Base-by-base conservation (phyloP, 2,113 vertebrate species). In the Cavia aperea region DNA sequence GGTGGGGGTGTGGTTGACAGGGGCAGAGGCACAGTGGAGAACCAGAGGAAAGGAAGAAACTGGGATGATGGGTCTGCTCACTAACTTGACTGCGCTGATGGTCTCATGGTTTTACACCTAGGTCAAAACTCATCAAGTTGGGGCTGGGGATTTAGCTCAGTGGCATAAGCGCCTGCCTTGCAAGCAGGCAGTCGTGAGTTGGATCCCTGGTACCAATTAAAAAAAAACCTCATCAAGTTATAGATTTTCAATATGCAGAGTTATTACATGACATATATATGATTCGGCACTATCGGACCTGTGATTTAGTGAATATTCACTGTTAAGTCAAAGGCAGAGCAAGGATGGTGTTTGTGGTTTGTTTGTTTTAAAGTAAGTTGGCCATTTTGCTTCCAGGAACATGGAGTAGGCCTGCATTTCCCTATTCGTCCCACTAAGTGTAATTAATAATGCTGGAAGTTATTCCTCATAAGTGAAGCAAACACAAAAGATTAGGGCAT, bases 251-350 rank as follows among this genome's bases (percentile, higher is more conserved):
- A 72, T 68, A 84, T 60, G 39, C 29, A 33, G n/a, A 43, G 49
- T 36, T 72, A n/a, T 58, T 36, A n/a, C 4, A 60, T 36, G 18
- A 72, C 36, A 75, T 58, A 39, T 2, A 54, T 16, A 70, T 5
- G 51, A 39, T 26, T 81, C 58, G 58, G 33, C 75, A 78, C n/a
- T 33, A 79, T 65, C 16, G 2, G 39, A 68, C 4, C 18, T 60
- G 31, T 63, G 75, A 62, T 23, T 82, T 90, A 58, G 78, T 70
- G 75, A 46, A 49, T 73, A 82, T 39, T 63, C 86, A 81, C 43
- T 72, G 70, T n/a, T 86, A 86, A 65, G 68, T 92, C 90, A 90
- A 89, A 66, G 75, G 77, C 62, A 82, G 54, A 90, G 78, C 43
- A 89, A 31, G 10, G 24, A 31, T 77, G 43, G 58, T 16, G 33